Conservation (phyloP, 1,140 invertebrate species). For the Brachionus angularis region DNA sequence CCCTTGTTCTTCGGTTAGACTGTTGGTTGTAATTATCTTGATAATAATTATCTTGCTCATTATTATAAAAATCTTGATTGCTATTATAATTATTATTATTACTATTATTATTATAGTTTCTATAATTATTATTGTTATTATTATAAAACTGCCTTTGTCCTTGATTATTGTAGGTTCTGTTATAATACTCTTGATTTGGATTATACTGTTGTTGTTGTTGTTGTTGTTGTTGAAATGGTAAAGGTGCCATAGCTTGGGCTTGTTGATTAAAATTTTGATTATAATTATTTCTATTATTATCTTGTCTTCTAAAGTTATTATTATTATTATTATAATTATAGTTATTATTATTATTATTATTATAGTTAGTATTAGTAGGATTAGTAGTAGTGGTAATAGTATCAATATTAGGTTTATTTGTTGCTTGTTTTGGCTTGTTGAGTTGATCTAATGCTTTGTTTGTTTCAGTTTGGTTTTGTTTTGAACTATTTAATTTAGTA, state of each 20-base stretch:
- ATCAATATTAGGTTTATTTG: no score
- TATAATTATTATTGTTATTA: background rate
- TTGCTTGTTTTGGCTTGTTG: no score
- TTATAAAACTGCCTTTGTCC: no score
- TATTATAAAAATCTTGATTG: conserved; percentile 5
- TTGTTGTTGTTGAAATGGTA: background rate
- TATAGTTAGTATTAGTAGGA: conserved; percentile 3
- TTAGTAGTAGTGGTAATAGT: no score
- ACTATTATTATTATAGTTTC: background rate
- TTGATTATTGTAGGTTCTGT: background rate
- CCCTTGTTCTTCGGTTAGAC: no score
- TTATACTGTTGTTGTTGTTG: background rate
- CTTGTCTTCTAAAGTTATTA: background rate
- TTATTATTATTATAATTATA: background rate
- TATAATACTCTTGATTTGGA: background rate
- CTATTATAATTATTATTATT: background rate
- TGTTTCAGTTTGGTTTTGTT: no score
- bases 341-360: background rate
- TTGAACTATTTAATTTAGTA: no score
- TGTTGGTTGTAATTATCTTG: background rate
- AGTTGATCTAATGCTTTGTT: no score
- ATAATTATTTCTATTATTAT: background rate
- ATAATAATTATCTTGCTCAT: background rate
- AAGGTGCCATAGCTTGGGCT: background rate
- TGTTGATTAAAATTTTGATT: background rate